Base-by-base conservation (phyloP, 2,797 vertebrate genomes). In the Masticophis lateralis region DNA sequence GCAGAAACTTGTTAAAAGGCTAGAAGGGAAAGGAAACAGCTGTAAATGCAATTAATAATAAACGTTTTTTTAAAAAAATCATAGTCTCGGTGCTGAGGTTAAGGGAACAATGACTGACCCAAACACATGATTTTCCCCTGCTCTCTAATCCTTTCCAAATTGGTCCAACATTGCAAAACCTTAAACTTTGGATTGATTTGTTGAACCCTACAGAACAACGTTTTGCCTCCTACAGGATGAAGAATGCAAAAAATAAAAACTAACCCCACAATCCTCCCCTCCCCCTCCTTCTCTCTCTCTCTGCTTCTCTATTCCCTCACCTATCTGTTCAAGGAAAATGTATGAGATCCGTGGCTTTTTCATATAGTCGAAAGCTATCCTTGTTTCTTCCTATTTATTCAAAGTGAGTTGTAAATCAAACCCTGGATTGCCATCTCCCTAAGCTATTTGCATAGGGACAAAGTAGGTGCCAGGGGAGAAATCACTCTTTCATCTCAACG, bases 401-500 rank as follows among this genome's bases (percentile, higher is more conserved):
- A 95, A 95, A 94, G 53, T 90, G 95, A 95, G 86, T 37, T 95
- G 95, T 96, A 96, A 96, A 97, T 97, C 95, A 95, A 83, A 91
- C 93, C 93, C 94, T 95, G 93, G 95, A 94, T 96, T 96, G 95
- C 95, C 94, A 87, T 96, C 59, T 2, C 4, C 92, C 94, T 95
- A 95, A 95, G 95, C 95, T 96, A 96, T 96, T 95, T 97, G 94
- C 96, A 93, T 95, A 94, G 96, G 94, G 95, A 96, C 96, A 94
- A 96, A 94, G 88, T 74, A 93, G 86, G 94, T 95, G 74, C 37
- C 22, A 4, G 92, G 95, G 95, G 93, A 94, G 92, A 96, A 93
- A 95, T 96, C 96, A 94, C 91, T 94, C 91, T 96, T 96, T 95
- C 95, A 95, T 92, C 94, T 93, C 93, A 60, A 86, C 79, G 87